Conservation (phyloP, 2,888 invertebrate species). For the Harpagoxenus sublaevis region DNA sequence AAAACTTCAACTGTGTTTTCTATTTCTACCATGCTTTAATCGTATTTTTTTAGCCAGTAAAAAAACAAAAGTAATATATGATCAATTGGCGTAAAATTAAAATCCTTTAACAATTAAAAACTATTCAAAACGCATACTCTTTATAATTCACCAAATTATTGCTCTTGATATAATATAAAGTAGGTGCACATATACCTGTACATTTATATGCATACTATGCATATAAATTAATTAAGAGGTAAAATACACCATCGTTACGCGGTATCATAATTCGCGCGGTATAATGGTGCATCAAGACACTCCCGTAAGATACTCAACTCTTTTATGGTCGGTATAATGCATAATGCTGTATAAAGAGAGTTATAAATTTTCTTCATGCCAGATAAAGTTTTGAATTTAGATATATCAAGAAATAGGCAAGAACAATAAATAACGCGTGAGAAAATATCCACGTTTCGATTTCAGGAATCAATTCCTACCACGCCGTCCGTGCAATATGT, state of each 20-base stretch:
- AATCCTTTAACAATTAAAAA: neutral
- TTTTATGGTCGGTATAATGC: neutral
- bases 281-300: neutral
- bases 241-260: slow-evolving; percentile 3
- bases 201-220: neutral
- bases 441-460: neutral
- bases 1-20: neutral
- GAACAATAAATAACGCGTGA: neutral
- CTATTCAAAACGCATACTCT: neutral
- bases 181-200: neutral
- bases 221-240: slow-evolving; percentile 19
- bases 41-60: neutral
- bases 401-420: neutral
- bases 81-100: neutral
- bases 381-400: neutral
- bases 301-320: neutral
- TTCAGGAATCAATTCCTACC: slow-evolving; percentile 6
- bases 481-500: neutral
- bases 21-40: neutral
- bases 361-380: neutral
- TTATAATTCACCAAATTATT: neutral
- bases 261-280: neutral
- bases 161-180: neutral
- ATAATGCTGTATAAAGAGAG: slow-evolving; percentile 1
- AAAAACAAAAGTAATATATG: neutral